Evolutionary conservation across 2,797 vertebrate genomes (phyloP), one percentile per base, ranked within the genome.

Genomic region (Holocentrus rufus): DNA sequence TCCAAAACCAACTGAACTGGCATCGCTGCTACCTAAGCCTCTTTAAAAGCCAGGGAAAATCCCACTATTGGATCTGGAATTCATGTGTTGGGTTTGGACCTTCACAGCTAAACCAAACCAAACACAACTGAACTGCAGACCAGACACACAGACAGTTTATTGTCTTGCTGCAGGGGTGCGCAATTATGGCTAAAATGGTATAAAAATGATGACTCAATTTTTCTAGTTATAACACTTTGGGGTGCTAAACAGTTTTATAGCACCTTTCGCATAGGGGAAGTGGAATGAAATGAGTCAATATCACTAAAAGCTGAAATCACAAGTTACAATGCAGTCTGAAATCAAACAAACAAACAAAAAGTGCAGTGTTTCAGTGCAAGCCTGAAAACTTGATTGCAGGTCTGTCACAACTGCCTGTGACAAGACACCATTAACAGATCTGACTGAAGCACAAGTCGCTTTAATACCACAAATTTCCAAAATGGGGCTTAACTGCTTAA

Each of bases 31-130:
- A n/a, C 18, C 14, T 88, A 85, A 88, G 85, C 82, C 65, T 86
- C 81, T 89, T 89, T 80, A 83, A 86, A 88, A 86, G 87, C 74
- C 67, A 82, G 15, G 83, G 30, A 78, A 89, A 88, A 91, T 83
- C 88, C 60, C 49, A 71, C 69, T 49, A 23, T 67, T 79, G 30
- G 66, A 76, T 23, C n/a, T 55, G 36, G 81, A 77, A 77, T 34
- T 67, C 50, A 74, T 69, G 52, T 36, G 61, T 58, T 76, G 68
- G 77, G 56, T 69, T 57, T 57, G 36, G 47, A 50, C 49, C 47
- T 50, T 62, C 20, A 73, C 31, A 22, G 56, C 4, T 59, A 31
- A 66, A 76, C 73, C 36, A 44, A 44, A 56, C 22, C 13, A 71
- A 55, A 76, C 72, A 56, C 65, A 4, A 25, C 11, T 36, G 15